These are phyloP conservation scores for Athene noctua DNA, from an alignment of 2,113 vertebrate species.

Conservation along the genomic window DNA sequence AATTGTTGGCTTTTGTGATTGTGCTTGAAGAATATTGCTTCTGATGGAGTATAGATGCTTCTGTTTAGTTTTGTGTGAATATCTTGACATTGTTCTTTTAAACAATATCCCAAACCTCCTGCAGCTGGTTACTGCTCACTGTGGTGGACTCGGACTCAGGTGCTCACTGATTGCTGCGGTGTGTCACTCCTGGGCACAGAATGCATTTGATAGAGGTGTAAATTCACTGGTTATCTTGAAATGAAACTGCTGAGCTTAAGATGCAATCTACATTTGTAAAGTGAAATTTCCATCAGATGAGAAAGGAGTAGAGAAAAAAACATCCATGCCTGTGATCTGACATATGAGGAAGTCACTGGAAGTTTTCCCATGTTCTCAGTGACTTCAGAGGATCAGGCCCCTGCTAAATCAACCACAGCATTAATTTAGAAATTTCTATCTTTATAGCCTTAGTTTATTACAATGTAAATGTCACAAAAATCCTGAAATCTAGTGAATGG, in stretches of 20 bases:
- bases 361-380: not conserved
- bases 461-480: not conserved
- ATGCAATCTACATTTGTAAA: not conserved
- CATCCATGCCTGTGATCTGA: not conserved
- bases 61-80: not conserved
- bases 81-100: not conserved
- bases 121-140: not conserved
- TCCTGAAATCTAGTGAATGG: not conserved
- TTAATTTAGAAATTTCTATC: not conserved
- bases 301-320: no score
- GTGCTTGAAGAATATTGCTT: not conserved
- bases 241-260: not conserved
- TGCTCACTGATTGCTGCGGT: not conserved
- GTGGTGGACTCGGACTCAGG: not conserved
- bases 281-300: not conserved
- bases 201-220: not conserved
- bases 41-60: not conserved
- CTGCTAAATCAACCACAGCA: not conserved
- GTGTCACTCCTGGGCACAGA: not conserved
- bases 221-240: not conserved
- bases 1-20: not conserved
- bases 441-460: not conserved
- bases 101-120: not conserved
- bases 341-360: not conserved
- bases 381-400: not conserved